Percentiles rank a stretch among this genome's conserved stretches.
phyloP scores from a whole-genome alignment of 2,888 invertebrate species.

The Athalia cordata region DNA sequence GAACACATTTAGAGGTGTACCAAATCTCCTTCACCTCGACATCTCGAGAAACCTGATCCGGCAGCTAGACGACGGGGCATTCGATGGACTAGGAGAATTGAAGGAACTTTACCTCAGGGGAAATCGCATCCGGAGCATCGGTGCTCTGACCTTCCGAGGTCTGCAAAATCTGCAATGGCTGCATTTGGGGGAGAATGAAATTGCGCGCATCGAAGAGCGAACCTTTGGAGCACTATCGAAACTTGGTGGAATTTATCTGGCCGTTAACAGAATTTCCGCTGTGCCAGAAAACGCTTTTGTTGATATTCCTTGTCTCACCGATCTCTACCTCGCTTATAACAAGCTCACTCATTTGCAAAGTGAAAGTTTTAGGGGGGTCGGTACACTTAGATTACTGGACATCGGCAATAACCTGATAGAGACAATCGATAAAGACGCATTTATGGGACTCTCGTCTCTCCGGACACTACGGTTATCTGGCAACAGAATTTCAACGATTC shows the following conservation, averaged over 20 bases:
- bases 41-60: conserved; percentile 28
- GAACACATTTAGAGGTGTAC: conserved; percentile 2
- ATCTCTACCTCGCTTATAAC: conserved; percentile 25
- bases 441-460: conserved; percentile 16
- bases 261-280: conserved; percentile 1
- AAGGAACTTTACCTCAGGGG: conserved; percentile 33
- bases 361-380: background rate
- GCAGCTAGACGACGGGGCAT: conserved; percentile 30
- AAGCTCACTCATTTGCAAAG: conserved; percentile 1
- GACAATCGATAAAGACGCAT: conserved; percentile 32
- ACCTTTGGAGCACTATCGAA: background rate
- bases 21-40: conserved; percentile 23
- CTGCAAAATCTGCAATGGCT: conserved; percentile 29
- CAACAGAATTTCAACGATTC: conserved; percentile 36
- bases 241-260: conserved; percentile 31
- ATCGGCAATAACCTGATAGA: conserved; percentile 29
- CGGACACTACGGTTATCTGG: conserved; percentile 36
- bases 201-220: conserved; percentile 8
- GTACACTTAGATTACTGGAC: conserved; percentile 9
- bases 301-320: background rate
- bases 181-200: conserved; percentile 33
- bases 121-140: conserved; percentile 14
- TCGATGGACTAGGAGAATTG: conserved; percentile 25
- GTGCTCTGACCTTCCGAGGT: conserved; percentile 4
- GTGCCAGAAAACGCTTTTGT: conserved; percentile 9